A percentile compares a stretch with the other conserved stretches of the same genome.
phyloP scores from a whole-genome alignment of 2,797 vertebrate species.

The Sebastes hubbsi region DNA sequence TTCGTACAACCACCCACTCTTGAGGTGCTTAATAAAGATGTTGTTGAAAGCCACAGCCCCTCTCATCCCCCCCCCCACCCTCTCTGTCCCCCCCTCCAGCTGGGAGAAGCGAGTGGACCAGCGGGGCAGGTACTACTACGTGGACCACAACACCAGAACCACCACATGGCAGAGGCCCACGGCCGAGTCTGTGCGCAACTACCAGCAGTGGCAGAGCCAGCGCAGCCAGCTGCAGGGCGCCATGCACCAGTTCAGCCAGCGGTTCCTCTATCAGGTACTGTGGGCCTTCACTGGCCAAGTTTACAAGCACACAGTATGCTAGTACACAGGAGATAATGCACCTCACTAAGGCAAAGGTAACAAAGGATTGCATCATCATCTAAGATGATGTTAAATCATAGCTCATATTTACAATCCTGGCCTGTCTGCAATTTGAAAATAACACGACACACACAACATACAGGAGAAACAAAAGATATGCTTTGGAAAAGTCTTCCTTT shows the following conservation, averaged over 20 bases:
- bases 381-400: not conserved
- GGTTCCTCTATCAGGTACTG: conserved; percentile 96
- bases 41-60: conserved; percentile 16
- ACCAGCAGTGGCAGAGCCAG: conserved; percentile 98
- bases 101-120: conserved; percentile 98
- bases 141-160: conserved; percentile 97
- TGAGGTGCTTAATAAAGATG: conserved; percentile 27
- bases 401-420: not conserved
- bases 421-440: not conserved
- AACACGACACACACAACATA: not conserved
- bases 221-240: conserved; percentile 96
- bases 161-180: conserved; percentile 99
- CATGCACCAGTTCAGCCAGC: conserved; percentile 99
- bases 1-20: conserved; percentile 33
- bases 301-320: not conserved
- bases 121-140: conserved; percentile 94
- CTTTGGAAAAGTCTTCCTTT: not conserved
- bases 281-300: not conserved
- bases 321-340: not conserved
- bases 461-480: not conserved
- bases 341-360: not conserved
- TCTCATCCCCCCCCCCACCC: not conserved
- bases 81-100: conserved; percentile 66
- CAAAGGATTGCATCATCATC: too few species aligned
- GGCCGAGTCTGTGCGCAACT: conserved; percentile 93